Evolutionary conservation across 1,140 invertebrate species (phyloP), one percentile per base, ranked within the genome.

Genomic region (Bombus cullumanus): DNA sequence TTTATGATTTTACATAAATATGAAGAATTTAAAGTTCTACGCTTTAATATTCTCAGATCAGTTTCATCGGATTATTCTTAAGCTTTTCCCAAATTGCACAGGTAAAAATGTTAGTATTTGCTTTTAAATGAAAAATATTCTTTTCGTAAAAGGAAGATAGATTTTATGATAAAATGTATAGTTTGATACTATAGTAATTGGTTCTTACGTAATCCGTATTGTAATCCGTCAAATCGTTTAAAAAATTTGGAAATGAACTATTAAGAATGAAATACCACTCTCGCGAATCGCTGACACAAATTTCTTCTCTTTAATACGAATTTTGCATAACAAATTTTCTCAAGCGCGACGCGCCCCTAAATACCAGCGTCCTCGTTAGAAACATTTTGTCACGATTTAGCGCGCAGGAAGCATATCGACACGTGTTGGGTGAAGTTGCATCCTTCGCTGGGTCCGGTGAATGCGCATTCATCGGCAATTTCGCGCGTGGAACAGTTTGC

Each of bases 391-490:
- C 37, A 57, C 37, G 83, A 57, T 79, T 84, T 72, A 47, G 37
- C 62, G 77, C 6, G 37, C 34, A 88, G 71, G 71, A 84, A 87
- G 85, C 79, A 79, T 90, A 89, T 91, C 89, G 88, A 89, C 88
- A 89, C 86, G 89, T 83, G 86, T 87, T 78, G 77, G 57, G 62
- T 75, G 75, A 87, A 84, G 87, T 85, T 89, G 86, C 85, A 80
- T 87, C 80, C 87, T 89, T 91, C 81, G 89, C 81, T 79, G n/a
- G 85, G 77, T 84, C 74, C 85, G 86, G 69, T 90, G 91, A 93
- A 92, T 92, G 89, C 90, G 88, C 91, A 90, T 93, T 93, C 92
- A 93, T 93, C 86, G 90, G n/a, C 92, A 93, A 93, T 93, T 92
- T 90, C 88, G 87, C 89, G 81, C 53, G 81, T 66, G 64, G 64